Evolutionary conservation across 2,113 vertebrate species (phyloP).

Genomic region (Tragelaphus imberbis): DNA sequence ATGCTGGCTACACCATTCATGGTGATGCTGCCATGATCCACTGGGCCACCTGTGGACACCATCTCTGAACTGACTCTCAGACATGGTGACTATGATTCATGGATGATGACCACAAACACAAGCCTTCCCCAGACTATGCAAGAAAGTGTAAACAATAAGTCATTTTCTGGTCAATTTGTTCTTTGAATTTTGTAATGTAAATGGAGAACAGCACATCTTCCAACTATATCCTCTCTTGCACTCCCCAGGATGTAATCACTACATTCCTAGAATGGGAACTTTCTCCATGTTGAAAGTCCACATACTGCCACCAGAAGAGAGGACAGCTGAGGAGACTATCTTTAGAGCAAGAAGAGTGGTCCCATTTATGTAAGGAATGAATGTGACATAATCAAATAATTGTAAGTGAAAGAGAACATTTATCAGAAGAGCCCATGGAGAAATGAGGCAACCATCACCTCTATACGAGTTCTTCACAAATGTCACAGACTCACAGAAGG

Average conservation of each 20-base stretch:
- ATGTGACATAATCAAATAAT: neutral
- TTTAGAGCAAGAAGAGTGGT: neutral
- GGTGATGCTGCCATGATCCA: neutral
- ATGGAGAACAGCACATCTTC: neutral
- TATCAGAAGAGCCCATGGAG: neutral
- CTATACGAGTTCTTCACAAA: neutral
- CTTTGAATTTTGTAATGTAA: neutral
- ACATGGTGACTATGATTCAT: neutral
- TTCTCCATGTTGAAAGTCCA: neutral
- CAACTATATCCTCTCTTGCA: neutral
- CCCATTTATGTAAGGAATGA: neutral
- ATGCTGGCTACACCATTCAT: neutral
- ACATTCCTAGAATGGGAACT: neutral
- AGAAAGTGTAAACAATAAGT: neutral
- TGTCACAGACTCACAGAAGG: neutral
- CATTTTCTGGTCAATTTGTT: neutral
- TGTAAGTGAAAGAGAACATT: neutral
- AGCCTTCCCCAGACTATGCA: neutral
- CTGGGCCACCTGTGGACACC: fast-evolving
- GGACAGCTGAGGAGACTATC: neutral
- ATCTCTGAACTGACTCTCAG: neutral
- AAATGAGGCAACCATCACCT: neutral
- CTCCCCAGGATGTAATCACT: neutral
- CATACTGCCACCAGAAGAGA: neutral
- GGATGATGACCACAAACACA: neutral